Percentiles rank a stretch among this genome's conserved stretches.
phyloP scores from a whole-genome alignment of 1,140 invertebrate genomes.

The Drosophila melanica region DNA sequence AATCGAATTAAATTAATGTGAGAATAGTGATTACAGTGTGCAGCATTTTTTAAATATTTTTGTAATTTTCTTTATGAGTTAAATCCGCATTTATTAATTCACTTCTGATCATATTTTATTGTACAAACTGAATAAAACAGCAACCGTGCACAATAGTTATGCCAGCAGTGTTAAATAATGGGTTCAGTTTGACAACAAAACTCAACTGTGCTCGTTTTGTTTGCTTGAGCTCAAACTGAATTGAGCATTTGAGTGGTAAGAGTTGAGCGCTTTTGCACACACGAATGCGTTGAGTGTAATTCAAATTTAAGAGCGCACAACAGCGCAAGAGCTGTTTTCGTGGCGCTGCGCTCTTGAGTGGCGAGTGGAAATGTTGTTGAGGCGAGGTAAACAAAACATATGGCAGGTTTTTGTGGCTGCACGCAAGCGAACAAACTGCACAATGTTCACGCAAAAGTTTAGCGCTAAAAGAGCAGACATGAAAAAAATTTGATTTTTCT shows the following conservation, averaged over 20 bases:
- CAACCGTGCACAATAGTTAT: neutral
- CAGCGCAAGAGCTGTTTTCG: neutral
- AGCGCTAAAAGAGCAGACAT: too few relatives aligned
- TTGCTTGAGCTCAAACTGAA: constrained; percentile 18
- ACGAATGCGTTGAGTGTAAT: constrained; percentile 8
- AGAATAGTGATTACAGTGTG: too few relatives aligned
- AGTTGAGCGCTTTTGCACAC: neutral
- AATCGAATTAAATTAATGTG: too few relatives aligned
- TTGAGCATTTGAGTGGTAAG: neutral
- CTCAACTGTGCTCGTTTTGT: constrained; percentile 24
- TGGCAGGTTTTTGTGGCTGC: constrained; percentile 14
- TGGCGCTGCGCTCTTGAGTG: constrained; percentile 1
- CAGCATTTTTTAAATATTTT: too few relatives aligned
- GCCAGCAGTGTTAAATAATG: constrained; percentile 49
- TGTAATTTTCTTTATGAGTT: too few relatives aligned
- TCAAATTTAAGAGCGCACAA: constrained; percentile 3
- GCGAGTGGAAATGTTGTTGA: constrained; percentile 21
- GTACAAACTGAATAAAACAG: neutral
- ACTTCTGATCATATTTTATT: too few relatives aligned
- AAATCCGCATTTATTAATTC: too few relatives aligned
- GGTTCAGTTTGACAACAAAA: constrained; percentile 36
- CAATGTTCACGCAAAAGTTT: constrained; percentile 12
- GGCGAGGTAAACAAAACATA: constrained; percentile 47
- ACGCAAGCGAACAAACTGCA: neutral
- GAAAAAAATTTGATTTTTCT: too few relatives aligned